phyloP scores from a whole-genome alignment of 1,140 invertebrate genomes.

The Caenorhabditis inopinata region DNA sequence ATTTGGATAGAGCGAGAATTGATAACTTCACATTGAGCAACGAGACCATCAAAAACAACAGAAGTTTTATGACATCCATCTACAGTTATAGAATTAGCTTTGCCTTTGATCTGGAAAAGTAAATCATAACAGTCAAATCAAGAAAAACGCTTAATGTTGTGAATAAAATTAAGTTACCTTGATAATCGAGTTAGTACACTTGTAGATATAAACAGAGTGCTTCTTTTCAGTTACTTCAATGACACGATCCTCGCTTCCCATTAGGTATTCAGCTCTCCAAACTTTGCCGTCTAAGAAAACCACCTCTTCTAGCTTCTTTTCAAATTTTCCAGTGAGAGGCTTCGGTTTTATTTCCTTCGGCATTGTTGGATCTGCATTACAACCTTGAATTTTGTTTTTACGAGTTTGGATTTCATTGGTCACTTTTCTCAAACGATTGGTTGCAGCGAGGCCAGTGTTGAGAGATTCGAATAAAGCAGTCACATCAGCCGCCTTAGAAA shows the following conservation, averaged over 20 bases:
- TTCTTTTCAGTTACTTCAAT: not conserved
- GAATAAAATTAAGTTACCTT: not conserved
- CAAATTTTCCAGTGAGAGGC: not conserved
- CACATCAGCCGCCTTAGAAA: not conserved
- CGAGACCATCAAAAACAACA: not conserved
- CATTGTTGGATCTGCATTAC: not conserved
- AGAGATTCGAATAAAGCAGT: not conserved
- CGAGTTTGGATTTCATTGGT: not conserved
- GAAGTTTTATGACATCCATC: not conserved
- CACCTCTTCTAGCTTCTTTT: not conserved
- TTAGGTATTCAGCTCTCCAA: not conserved
- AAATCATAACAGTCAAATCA: too few relatives aligned
- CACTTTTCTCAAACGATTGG: not conserved
- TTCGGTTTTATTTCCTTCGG: not conserved
- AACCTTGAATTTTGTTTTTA: not conserved
- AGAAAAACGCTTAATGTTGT: too few relatives aligned
- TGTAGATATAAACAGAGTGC: not conserved
- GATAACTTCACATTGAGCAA: not conserved
- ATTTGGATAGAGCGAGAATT: not conserved
- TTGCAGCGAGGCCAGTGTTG: not conserved
- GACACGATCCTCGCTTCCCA: not conserved
- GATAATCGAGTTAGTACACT: not conserved
- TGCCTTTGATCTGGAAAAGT: conserved; percentile 1
- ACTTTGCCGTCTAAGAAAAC: not conserved
- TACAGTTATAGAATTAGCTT: not conserved